Evolutionary conservation across 2,888 invertebrate genomes (phyloP).

Genomic region (Scrobipalpa atriplicella): DNA sequence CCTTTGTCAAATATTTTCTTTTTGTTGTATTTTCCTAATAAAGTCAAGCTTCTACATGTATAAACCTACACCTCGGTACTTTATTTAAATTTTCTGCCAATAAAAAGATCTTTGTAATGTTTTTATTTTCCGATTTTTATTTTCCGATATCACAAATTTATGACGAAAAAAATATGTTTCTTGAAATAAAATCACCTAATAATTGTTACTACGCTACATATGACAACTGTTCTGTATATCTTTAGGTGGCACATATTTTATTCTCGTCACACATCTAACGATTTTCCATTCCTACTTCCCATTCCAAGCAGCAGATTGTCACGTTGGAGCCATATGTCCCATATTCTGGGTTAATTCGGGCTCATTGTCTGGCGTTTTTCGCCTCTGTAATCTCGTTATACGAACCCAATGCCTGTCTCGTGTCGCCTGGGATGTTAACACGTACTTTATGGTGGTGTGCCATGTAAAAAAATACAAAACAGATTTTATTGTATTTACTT

Average conservation of each 20-base stretch:
- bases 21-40: slow-evolving; percentile 23
- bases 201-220: too few relatives aligned
- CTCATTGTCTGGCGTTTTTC: slow-evolving; percentile 70
- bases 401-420: slow-evolving; percentile 59
- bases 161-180: too few relatives aligned
- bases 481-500: not conserved
- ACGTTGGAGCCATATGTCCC: slow-evolving; percentile 38
- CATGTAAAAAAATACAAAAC: not conserved
- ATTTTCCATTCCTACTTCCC: not conserved
- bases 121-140: too few relatives aligned
- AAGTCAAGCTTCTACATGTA: not conserved
- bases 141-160: too few relatives aligned
- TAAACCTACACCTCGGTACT: not conserved
- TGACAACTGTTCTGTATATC: too few relatives aligned
- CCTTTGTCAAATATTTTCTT: slow-evolving; percentile 46
- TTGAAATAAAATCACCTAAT: too few relatives aligned
- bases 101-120: too few relatives aligned
- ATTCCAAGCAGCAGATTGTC: slow-evolving; percentile 13
- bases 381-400: slow-evolving; percentile 72
- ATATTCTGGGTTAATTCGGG: slow-evolving; percentile 64
- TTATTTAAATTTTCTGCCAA: not conserved
- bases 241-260: too few relatives aligned
- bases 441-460: not conserved
- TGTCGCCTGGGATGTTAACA: slow-evolving; percentile 36
- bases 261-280: not conserved